Conservation (phyloP, 1,140 invertebrate species). For the Drosophila virilis region DNA sequence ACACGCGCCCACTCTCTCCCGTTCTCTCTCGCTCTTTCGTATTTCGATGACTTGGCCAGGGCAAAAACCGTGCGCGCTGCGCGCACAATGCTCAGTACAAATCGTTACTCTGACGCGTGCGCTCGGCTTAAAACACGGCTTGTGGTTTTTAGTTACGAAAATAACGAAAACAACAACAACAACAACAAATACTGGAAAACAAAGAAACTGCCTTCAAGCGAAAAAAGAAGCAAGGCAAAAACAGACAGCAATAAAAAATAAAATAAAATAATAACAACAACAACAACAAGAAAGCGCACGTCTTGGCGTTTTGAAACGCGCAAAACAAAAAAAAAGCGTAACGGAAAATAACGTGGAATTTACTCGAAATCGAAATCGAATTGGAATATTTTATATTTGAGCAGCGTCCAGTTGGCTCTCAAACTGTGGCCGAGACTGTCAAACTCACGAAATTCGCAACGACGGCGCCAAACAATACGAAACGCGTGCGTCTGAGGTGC, state of each 20-base stretch:
- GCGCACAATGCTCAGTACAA: slow-evolving; percentile 56
- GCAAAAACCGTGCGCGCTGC: slow-evolving; percentile 55
- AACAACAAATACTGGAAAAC: slow-evolving; percentile 46
- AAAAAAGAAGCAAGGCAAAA: slow-evolving; percentile 36
- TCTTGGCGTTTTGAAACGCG: slow-evolving; percentile 64
- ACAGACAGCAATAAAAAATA: slow-evolving; percentile 36
- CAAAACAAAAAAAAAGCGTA: slow-evolving; percentile 32
- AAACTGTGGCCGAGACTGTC: slow-evolving; percentile 19
- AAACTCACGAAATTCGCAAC: slow-evolving; percentile 16
- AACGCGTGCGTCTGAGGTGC: slow-evolving; percentile 61
- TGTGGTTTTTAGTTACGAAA: slow-evolving; percentile 48
- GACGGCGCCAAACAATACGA: slow-evolving; percentile 66
- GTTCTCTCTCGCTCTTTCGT: neutral
- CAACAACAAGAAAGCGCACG: slow-evolving; percentile 55
- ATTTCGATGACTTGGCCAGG: slow-evolving; percentile 25
- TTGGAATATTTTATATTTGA: slow-evolving; percentile 26
- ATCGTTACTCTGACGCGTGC: slow-evolving; percentile 68
- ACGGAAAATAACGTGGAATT: slow-evolving; percentile 31
- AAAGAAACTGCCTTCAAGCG: slow-evolving; percentile 67
- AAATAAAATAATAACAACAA: slow-evolving; percentile 44
- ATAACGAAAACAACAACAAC: slow-evolving; percentile 27
- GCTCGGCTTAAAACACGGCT: slow-evolving; percentile 51
- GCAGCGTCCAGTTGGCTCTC: neutral
- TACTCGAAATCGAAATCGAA: slow-evolving; percentile 39
- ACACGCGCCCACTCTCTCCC: slow-evolving; percentile 14